phyloP scores from a whole-genome alignment of 2,113 vertebrate genomes.

The Podilymbus podiceps region DNA sequence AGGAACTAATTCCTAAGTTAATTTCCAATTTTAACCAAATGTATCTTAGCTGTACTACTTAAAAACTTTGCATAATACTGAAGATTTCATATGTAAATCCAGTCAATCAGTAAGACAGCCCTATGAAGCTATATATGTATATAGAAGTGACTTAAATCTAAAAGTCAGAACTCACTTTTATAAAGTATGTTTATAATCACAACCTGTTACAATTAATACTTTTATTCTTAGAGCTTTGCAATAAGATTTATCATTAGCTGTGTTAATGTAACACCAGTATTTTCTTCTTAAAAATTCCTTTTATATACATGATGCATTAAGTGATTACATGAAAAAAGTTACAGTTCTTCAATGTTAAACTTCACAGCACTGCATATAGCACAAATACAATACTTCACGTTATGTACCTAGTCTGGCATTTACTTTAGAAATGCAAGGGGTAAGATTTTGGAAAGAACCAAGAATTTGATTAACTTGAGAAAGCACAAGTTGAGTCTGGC shows the following conservation, averaged over 20 bases:
- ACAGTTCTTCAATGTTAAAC: background rate
- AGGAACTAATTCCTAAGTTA: conserved; percentile 24
- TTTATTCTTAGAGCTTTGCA: background rate
- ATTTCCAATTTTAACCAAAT: conserved; percentile 30
- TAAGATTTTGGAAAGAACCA: background rate
- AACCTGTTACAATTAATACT: background rate
- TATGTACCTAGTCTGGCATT: background rate
- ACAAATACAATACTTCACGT: background rate
- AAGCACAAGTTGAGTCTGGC: background rate
- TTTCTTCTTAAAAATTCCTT: background rate
- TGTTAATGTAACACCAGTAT: background rate
- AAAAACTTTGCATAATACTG: conserved; percentile 18
- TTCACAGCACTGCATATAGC: background rate
- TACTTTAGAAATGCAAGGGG: background rate
- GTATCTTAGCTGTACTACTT: background rate
- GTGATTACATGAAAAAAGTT: background rate
- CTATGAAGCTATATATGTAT: background rate
- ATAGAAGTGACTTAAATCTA: background rate
- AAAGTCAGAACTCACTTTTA: background rate
- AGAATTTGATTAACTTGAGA: background rate
- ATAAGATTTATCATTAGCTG: background rate
- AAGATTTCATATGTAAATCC: background rate
- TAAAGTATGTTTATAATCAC: background rate
- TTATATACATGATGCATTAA: background rate
- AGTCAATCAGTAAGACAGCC: conserved; percentile 1